Base-by-base conservation (phyloP, 2,797 vertebrate genomes). In the Hyperoplus immaculatus region DNA sequence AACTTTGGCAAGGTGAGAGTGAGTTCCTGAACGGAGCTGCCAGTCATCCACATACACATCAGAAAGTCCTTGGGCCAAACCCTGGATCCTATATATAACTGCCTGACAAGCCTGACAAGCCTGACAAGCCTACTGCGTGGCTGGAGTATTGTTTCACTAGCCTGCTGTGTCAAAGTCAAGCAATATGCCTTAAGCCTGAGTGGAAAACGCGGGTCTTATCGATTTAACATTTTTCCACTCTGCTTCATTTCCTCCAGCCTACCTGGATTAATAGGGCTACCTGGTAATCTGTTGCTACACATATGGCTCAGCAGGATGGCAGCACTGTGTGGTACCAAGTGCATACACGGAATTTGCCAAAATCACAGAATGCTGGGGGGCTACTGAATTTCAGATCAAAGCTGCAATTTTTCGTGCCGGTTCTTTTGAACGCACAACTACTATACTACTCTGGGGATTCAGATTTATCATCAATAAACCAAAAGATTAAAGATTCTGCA, bases 241-340 rank as follows among this genome's bases (percentile, higher is more conserved):
- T 8, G 71, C 88, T 92, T 91, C 80, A 83, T 88, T 88, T 91
- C 87, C 89, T 84, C 53, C 12, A 16, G 77, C 78, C 89, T 54
- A 89, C 89, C 90, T 92, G 87, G 90, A 93, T 93, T 91, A 93
- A 72, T 61, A 75, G 70, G 58, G 57, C 86, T 91, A 91, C 84
- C 89, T 88, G 86, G 75, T 91, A 91, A 93, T 89, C 91, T 90
- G 82, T 50, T 59, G 81, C 78, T 73, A 81, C 84, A 86, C 90
- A 92, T 91, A 91, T 93, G 90, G 90, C 82, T 57, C 43, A 56
- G 85, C 83, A 89, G 87, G 73, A 83, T 66, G 84, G 75, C 84
- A 47, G 74, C 79, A 9, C 87, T 60, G 76, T 4, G 68, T 46
- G 76, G 12, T 3, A 69, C 59, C 78, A 54, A 38, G 54, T 15